These are phyloP conservation scores for Melikaiella ostensackeni DNA, from an alignment of 2,888 invertebrate genomes.

Conservation along the genomic window DNA sequence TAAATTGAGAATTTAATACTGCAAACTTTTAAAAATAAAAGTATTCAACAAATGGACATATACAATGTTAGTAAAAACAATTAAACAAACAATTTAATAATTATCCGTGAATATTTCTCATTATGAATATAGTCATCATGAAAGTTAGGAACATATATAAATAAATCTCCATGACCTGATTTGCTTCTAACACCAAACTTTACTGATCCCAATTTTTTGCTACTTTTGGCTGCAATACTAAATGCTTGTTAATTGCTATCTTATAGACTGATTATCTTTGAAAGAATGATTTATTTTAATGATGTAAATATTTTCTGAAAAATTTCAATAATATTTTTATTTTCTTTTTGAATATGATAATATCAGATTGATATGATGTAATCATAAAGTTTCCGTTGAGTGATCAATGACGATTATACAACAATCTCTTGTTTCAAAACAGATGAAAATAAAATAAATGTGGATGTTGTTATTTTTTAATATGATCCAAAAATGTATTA, in stretches of 20 bases:
- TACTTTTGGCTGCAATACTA: background rate
- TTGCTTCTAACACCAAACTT: background rate
- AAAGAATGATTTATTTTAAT: background rate
- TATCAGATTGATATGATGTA: background rate
- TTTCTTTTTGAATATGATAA: background rate
- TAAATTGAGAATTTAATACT: background rate
- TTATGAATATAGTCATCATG: background rate
- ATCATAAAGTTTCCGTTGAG: background rate
- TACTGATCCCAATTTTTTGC: background rate
- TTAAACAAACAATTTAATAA: background rate
- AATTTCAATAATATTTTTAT: background rate
- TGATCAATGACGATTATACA: background rate
- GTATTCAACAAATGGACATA: background rate
- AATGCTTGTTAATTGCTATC: background rate
- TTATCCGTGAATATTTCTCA: background rate
- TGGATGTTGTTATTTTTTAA: background rate
- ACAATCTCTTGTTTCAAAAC: background rate
- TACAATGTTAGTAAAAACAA: background rate
- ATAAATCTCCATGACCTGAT: conserved; percentile 12
- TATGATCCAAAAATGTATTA: too few species aligned
- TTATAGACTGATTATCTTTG: background rate
- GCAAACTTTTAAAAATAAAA: background rate
- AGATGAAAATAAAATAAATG: background rate
- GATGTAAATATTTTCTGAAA: background rate
- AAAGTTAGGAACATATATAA: background rate